phyloP scores from a whole-genome alignment of 2,888 invertebrate species.

The Napeogenes sylphis region DNA sequence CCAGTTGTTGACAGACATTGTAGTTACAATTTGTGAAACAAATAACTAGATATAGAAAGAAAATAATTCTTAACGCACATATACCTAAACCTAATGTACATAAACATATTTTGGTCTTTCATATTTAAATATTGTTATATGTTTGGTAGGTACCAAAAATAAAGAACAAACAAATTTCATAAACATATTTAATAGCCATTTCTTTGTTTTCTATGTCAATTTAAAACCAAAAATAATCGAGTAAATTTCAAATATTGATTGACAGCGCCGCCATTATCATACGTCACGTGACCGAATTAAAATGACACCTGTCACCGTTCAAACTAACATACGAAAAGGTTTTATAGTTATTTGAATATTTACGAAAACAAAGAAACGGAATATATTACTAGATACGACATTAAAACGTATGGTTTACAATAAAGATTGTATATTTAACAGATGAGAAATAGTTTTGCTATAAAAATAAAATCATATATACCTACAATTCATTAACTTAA shows the following conservation, averaged over 20 bases:
- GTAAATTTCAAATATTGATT: slow-evolving; percentile 4
- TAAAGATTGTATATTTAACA: not conserved
- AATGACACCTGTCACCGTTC: slow-evolving; percentile 5
- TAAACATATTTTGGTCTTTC: too few species aligned
- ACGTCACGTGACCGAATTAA: slow-evolving; percentile 4
- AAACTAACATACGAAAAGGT: not conserved
- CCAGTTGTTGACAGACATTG: too few species aligned
- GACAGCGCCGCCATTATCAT: slow-evolving; percentile 6
- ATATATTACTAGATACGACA: not conserved
- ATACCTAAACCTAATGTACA: too few species aligned
- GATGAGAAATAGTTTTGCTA: not conserved
- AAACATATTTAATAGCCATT: too few species aligned
- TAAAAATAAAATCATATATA: not conserved
- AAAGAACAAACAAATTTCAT: too few species aligned
- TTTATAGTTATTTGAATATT: not conserved
- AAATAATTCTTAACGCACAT: too few species aligned
- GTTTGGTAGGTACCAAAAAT: too few species aligned
- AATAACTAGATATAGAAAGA: too few species aligned
- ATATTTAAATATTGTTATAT: too few species aligned
- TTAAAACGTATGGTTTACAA: not conserved
- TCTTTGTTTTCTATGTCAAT: too few species aligned
- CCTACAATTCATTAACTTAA: not conserved
- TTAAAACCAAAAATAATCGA: not conserved
- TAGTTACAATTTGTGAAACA: too few species aligned
- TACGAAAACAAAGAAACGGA: not conserved